Conservation (phyloP, 2,797 vertebrate species). For the Tragopan temminckii region DNA sequence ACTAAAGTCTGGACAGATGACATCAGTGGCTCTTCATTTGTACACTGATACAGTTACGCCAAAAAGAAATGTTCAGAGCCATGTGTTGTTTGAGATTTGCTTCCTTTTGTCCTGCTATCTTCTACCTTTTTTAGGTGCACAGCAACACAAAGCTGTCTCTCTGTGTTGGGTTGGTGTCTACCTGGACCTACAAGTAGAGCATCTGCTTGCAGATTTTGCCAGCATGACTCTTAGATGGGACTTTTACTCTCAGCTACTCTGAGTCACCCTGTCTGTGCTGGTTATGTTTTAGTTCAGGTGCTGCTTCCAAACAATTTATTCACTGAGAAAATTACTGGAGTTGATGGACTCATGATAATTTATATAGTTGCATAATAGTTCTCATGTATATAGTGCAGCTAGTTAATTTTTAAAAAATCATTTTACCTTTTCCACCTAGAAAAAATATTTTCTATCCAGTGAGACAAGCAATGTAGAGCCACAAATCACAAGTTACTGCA, state of each 20-base stretch:
- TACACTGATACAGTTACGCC: too few relatives aligned
- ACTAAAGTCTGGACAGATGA: too few relatives aligned
- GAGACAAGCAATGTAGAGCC: background rate
- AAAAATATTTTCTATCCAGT: background rate
- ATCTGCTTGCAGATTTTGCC: background rate
- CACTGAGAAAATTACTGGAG: constrained; percentile 27
- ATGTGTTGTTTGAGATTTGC: background rate
- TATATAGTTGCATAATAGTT: constrained; percentile 10
- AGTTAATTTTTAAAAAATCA: background rate
- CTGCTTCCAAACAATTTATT: background rate
- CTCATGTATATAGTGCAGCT: background rate
- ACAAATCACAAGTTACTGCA: background rate
- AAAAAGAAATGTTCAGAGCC: background rate
- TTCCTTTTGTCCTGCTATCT: background rate
- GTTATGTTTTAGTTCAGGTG: background rate
- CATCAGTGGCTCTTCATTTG: too few relatives aligned
- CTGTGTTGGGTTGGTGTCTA: background rate
- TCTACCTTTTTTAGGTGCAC: background rate
- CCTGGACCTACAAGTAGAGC: background rate
- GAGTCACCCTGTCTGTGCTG: background rate
- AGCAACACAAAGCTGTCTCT: fast-evolving
- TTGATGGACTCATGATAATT: constrained; percentile 12
- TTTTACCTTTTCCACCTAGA: background rate
- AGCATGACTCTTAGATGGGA: background rate
- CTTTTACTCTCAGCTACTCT: background rate